phyloP scores from a whole-genome alignment of 2,113 vertebrate genomes.

The Strix aluco region DNA sequence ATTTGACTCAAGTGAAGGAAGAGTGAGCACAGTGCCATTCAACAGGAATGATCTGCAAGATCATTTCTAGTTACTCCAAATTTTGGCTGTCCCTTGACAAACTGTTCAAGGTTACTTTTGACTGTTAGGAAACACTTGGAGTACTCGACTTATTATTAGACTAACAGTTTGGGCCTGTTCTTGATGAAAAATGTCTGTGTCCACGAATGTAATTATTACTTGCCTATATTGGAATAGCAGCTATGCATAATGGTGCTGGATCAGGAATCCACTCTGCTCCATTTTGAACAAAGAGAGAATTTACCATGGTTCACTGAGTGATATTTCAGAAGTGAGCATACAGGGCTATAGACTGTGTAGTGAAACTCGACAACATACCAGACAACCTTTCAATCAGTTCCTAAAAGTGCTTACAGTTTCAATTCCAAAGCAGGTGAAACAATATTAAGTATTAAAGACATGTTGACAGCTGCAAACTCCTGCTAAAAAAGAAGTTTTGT shows the following conservation, averaged over 20 bases:
- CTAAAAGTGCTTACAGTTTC: constrained; percentile 18
- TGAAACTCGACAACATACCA: background rate
- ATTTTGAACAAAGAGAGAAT: background rate
- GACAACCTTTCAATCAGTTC: constrained; percentile 19
- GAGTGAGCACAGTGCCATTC: constrained; percentile 1
- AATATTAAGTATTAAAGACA: constrained; percentile 50
- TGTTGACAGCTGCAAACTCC: constrained; percentile 12
- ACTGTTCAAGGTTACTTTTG: constrained; percentile 14
- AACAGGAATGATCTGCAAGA: background rate
- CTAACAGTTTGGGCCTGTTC: background rate
- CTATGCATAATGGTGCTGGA: background rate
- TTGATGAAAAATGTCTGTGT: background rate
- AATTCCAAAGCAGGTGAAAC: constrained; percentile 41
- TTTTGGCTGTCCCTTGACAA: background rate
- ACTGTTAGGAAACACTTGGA: background rate
- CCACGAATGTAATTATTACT: background rate
- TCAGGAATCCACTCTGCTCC: background rate
- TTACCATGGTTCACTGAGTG: background rate
- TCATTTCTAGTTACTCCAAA: background rate
- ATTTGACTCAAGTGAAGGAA: background rate
- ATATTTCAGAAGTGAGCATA: background rate
- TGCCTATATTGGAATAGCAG: background rate
- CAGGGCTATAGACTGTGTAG: background rate
- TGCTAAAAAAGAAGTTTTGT: constrained; percentile 25
- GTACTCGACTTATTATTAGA: background rate